Evolutionary conservation across 2,113 vertebrate genomes (phyloP).

Genomic region (Paedocypris sp.): DNA sequence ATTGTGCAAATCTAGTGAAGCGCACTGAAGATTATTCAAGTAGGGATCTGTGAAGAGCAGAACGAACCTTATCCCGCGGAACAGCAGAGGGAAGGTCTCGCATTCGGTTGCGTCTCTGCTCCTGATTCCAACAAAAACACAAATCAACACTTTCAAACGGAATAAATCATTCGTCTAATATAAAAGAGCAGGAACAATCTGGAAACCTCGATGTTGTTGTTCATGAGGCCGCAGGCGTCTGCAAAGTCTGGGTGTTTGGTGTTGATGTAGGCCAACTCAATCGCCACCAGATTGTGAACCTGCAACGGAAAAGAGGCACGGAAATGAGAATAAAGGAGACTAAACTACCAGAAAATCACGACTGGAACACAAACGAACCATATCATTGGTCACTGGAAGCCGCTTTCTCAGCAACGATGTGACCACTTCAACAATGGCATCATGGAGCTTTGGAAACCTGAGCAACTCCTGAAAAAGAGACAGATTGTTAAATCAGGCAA

Average conservation of each 20-base stretch:
- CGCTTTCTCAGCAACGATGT: conserved; percentile 87
- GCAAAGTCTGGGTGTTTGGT: conserved; percentile 98
- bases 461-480: conserved; percentile 71
- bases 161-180: neutral
- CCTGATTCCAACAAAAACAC: conserved; percentile 54
- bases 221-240: conserved; percentile 93
- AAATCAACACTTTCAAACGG: neutral
- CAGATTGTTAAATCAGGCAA: no score
- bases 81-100: conserved; percentile 75
- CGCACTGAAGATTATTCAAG: no score
- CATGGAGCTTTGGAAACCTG: conserved; percentile 93
- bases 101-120: conserved; percentile 87
- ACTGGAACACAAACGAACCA: conserved; percentile 63
- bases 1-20: no score
- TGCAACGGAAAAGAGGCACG: conserved; percentile 37
- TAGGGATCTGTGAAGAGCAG: no score
- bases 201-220: conserved; percentile 92
- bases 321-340: neutral
- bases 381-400: conserved; percentile 94
- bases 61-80: conserved; percentile 86
- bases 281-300: conserved; percentile 97
- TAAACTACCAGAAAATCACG: neutral
- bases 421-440: conserved; percentile 98
- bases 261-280: conserved; percentile 96
- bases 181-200: neutral